Conservation (phyloP, 2,888 invertebrate genomes). For the Caenorhabditis afra region DNA sequence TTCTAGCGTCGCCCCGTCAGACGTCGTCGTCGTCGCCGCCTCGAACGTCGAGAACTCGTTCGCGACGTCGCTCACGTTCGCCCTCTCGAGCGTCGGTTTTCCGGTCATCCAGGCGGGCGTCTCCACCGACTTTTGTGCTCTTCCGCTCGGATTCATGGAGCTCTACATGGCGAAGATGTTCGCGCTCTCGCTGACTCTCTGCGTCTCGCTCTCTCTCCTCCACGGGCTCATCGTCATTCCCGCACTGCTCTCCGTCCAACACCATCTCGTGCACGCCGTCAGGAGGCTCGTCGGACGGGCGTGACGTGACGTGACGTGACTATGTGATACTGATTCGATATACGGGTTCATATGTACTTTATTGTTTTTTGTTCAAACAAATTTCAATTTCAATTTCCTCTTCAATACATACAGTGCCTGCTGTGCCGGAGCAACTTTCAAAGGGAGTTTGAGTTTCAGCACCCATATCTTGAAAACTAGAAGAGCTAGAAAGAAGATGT, state of each 20-base stretch:
- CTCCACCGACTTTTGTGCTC: slow-evolving; percentile 69
- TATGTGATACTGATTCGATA: slow-evolving; percentile 10
- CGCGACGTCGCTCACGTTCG: slow-evolving; percentile 44
- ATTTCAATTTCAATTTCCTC: too few species aligned
- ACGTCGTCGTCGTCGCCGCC: not conserved
- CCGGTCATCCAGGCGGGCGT: slow-evolving; percentile 74
- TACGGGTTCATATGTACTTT: slow-evolving; percentile 53
- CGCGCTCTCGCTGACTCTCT: slow-evolving; percentile 63
- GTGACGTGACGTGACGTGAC: slow-evolving; percentile 6
- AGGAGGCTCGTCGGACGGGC: slow-evolving; percentile 13
- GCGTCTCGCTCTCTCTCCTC: slow-evolving; percentile 67
- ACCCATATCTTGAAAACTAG: too few species aligned
- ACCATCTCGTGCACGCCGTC: slow-evolving; percentile 30
- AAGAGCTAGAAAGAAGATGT: too few species aligned
- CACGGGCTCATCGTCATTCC: slow-evolving; percentile 69
- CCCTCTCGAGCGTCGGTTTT: slow-evolving; percentile 66
- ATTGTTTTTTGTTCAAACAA: slow-evolving; percentile 2
- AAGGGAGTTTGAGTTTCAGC: too few species aligned
- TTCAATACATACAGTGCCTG: too few species aligned
- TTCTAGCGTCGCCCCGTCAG: slow-evolving; percentile 30
- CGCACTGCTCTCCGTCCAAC: slow-evolving; percentile 62
- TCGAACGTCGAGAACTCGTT: slow-evolving; percentile 35
- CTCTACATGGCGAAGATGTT: slow-evolving; percentile 70
- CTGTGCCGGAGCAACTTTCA: too few species aligned
- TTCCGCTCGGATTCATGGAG: slow-evolving; percentile 66